Conservation (phyloP, 2,888 invertebrate genomes). For the Horisme vitalbata region DNA sequence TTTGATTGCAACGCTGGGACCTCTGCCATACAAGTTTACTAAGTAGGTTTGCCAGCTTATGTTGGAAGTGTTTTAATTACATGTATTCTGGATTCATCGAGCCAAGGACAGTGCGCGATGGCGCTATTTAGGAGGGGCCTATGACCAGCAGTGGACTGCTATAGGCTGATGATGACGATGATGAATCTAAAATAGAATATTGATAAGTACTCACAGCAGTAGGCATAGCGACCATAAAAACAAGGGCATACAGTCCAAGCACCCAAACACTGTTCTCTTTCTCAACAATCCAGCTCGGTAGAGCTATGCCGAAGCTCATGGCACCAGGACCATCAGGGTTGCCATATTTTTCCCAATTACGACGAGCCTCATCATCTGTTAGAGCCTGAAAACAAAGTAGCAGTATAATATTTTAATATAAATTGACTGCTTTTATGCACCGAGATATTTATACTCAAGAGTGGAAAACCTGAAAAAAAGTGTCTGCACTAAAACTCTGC, state of each 20-base stretch:
- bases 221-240: constrained; percentile 98
- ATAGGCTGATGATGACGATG: too few relatives aligned
- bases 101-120: too few relatives aligned
- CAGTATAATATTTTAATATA: too few relatives aligned
- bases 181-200: neutral
- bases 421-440: too few relatives aligned
- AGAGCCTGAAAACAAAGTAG: constrained; percentile 87
- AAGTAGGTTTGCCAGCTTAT: too few relatives aligned
- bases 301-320: constrained; percentile 99
- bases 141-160: too few relatives aligned
- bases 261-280: constrained; percentile 99
- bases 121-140: too few relatives aligned
- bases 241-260: constrained; percentile 95
- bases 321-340: constrained; percentile 99
- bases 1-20: neutral
- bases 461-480: too few relatives aligned
- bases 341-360: constrained; percentile 99
- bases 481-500: too few relatives aligned
- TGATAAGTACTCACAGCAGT: constrained; percentile 86
- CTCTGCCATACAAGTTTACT: neutral
- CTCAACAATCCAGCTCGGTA: constrained; percentile 99
- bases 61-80: too few relatives aligned
- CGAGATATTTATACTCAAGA: too few relatives aligned
- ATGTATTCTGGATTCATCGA: too few relatives aligned
- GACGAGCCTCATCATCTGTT: constrained; percentile 97